Evolutionary conservation across 2,888 invertebrate species (phyloP).

Genomic region (Stenchaetothrips biformis): DNA sequence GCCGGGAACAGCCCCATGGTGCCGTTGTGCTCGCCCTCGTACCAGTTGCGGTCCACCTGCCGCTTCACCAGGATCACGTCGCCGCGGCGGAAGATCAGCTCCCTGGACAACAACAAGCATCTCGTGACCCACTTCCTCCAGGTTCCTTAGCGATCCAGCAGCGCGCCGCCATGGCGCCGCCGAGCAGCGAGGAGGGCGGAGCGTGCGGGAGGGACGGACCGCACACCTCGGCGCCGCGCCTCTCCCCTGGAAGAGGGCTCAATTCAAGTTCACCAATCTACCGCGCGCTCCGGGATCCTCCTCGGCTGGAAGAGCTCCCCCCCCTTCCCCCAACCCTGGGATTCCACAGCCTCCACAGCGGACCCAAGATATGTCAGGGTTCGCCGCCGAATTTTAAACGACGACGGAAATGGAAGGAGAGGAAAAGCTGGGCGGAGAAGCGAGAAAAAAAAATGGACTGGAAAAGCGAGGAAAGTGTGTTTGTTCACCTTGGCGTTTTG

Average conservation of each 20-base stretch:
- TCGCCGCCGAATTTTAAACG: too few species aligned
- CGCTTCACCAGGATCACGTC: constrained; percentile 84
- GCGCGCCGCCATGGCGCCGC: not conserved
- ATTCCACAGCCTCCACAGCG: too few species aligned
- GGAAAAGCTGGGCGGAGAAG: not conserved
- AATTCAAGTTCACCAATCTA: too few species aligned
- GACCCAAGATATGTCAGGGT: too few species aligned
- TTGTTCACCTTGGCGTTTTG: constrained; percentile 58
- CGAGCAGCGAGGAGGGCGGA: not conserved
- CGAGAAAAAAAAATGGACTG: not conserved
- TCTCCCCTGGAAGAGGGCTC: too few species aligned
- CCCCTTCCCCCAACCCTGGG: too few species aligned
- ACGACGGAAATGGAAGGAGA: not conserved
- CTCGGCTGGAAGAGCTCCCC: too few species aligned
- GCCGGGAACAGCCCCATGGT: constrained; percentile 90
- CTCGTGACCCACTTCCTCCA: not conserved
- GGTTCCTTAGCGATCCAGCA: too few species aligned
- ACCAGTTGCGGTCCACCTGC: constrained; percentile 95
- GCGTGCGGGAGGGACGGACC: not conserved
- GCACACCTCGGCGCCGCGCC: too few species aligned
- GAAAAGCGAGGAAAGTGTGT: not conserved
- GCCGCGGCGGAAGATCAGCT: constrained; percentile 88
- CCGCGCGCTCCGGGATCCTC: too few species aligned
- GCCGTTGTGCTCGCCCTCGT: constrained; percentile 91
- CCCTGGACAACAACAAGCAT: constrained; percentile 52